Percentiles rank a stretch among this genome's conserved stretches.
Evolutionary conservation across 2,888 invertebrate species (phyloP).

Genomic region (Dasysyrphus tricinctus): DNA sequence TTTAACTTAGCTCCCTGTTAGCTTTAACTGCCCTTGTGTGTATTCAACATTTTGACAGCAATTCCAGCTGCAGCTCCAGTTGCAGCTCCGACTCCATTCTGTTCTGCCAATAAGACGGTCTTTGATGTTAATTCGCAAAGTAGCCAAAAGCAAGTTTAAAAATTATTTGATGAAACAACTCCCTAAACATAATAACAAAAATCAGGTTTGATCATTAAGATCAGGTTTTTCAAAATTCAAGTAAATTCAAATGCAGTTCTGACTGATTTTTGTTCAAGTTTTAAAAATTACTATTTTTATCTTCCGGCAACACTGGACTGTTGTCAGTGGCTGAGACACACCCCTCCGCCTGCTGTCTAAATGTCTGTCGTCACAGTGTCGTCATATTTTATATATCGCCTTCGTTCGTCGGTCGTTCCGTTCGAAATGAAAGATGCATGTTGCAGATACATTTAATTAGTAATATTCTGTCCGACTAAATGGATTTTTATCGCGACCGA

Average conservation of each 20-base stretch:
- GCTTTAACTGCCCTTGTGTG: no score
- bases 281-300: background rate
- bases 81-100: no score
- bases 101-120: no score
- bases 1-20: no score
- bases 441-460: conserved; percentile 77
- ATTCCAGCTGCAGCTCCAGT: no score
- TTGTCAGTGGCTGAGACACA: conserved; percentile 14
- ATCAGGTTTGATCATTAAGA: no score
- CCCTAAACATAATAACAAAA: no score
- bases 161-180: no score
- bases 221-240: no score
- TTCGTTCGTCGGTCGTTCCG: conserved; percentile 36
- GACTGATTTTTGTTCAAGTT: background rate
- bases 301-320: background rate
- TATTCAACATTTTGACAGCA: no score
- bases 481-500: conserved; percentile 72
- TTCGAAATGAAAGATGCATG: conserved; percentile 73
- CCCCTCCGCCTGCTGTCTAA: conserved; percentile 48
- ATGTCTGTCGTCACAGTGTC: conserved; percentile 73
- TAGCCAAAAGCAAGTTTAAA: no score
- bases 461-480: conserved; percentile 76
- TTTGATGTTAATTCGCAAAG: no score
- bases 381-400: conserved; percentile 73
- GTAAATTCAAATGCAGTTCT: background rate